Conservation (phyloP, 2,888 invertebrate genomes). For the Keiferia lycopersicella region DNA sequence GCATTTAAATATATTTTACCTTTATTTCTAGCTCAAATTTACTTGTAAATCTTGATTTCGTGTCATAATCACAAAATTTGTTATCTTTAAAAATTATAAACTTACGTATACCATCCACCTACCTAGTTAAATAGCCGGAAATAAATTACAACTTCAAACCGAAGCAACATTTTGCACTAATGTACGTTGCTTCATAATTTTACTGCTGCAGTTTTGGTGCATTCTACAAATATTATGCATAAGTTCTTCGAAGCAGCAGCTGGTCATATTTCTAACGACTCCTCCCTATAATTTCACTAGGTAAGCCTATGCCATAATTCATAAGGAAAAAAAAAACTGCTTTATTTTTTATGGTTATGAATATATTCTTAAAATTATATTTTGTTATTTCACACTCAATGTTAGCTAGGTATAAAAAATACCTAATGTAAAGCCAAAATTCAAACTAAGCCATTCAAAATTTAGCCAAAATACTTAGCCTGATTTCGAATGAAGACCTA, state of each 20-base stretch:
- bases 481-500: too few relatives aligned
- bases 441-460: too few relatives aligned
- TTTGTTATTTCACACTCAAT: too few relatives aligned
- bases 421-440: too few relatives aligned
- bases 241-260: conserved; percentile 15
- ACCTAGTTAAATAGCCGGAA: neutral
- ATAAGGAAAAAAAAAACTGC: neutral
- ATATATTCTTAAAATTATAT: neutral
- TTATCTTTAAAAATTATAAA: too few relatives aligned
- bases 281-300: conserved; percentile 8
- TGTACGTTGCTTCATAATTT: conserved; percentile 3
- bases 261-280: conserved; percentile 20
- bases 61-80: neutral
- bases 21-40: too few relatives aligned
- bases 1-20: too few relatives aligned
- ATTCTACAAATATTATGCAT: conserved; percentile 23
- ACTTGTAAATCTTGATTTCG: too few relatives aligned
- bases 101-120: neutral
- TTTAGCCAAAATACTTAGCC: too few relatives aligned
- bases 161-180: conserved; percentile 13
- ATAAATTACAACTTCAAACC: conserved; percentile 2
- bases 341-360: neutral
- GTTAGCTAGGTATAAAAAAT: too few relatives aligned
- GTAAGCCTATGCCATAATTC: neutral
- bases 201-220: conserved; percentile 22